Evolutionary conservation across 2,797 vertebrate species (phyloP).

Genomic region (Manis crassicaudata): DNA sequence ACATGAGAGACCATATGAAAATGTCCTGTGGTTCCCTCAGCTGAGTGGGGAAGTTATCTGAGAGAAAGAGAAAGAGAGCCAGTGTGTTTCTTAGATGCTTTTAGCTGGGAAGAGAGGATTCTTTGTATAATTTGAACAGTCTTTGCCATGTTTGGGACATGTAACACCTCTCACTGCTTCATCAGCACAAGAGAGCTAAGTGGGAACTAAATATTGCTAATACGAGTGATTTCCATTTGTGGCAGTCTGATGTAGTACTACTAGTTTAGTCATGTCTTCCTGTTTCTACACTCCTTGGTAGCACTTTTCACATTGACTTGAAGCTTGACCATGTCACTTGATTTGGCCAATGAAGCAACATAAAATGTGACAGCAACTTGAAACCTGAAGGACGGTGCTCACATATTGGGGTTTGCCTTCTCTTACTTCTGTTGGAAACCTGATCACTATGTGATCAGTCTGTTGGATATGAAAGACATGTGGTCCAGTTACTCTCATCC

Average conservation of each 20-base stretch:
- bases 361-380: not conserved
- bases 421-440: constrained; percentile 15
- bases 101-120: not conserved
- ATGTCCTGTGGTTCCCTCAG: not conserved
- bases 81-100: not conserved
- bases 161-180: not conserved
- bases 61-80: not conserved
- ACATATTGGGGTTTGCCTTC: not conserved
- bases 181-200: not conserved
- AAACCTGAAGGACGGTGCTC: constrained; percentile 15
- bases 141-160: not conserved
- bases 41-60: not conserved
- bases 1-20: not conserved
- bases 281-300: constrained; percentile 20
- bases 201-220: not conserved
- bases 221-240: constrained; percentile 35
- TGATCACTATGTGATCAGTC: constrained; percentile 6
- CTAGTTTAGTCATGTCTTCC: constrained; percentile 33
- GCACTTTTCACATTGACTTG: not conserved
- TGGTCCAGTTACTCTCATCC: not conserved
- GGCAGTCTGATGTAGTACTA: constrained; percentile 2
- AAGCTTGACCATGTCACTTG: not conserved
- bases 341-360: constrained; percentile 32
- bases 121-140: not conserved
- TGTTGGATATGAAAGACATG: constrained; percentile 48